phyloP scores from a whole-genome alignment of 2,797 vertebrate species.

The Saxicola maurus region DNA sequence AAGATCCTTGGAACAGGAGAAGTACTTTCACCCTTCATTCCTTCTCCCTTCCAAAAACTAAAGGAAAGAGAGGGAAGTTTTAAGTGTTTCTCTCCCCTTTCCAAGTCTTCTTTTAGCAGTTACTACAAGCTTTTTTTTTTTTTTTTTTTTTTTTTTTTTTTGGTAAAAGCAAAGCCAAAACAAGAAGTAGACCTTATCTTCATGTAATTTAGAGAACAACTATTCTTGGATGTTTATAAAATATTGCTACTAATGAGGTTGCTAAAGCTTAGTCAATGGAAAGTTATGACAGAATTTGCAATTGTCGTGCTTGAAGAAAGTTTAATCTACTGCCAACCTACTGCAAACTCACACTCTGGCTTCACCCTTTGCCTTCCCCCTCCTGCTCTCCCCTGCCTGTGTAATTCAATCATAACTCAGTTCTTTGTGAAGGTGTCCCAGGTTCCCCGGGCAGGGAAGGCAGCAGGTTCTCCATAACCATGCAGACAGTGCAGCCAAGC shows the following conservation, averaged over 20 bases:
- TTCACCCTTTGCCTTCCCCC: neutral
- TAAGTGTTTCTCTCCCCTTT: neutral
- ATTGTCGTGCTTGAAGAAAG: neutral
- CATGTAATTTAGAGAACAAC: neutral
- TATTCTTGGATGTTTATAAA: neutral
- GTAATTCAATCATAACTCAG: neutral
- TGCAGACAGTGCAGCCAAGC: fast-evolving
- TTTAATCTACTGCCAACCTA: neutral
- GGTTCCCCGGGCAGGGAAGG: fast-evolving
- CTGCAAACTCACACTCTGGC: neutral
- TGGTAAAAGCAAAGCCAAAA: neutral
- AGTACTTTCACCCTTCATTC: neutral
- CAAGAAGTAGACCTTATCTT: neutral
- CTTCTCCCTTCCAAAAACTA: neutral
- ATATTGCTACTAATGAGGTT: neutral
- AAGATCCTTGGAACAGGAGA: neutral
- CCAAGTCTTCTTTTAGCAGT: neutral
- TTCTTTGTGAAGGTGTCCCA: neutral
- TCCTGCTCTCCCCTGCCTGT: neutral
- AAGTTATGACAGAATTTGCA: neutral
- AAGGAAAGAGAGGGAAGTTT: neutral
- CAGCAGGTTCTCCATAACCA: fast-evolving
- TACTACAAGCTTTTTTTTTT: neutral
- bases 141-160: neutral
- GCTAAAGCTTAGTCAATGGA: neutral